Percentiles rank a stretch among this genome's conserved stretches.
phyloP scores from a whole-genome alignment of 1,140 invertebrate genomes.

The Drosophila tropicalis region DNA sequence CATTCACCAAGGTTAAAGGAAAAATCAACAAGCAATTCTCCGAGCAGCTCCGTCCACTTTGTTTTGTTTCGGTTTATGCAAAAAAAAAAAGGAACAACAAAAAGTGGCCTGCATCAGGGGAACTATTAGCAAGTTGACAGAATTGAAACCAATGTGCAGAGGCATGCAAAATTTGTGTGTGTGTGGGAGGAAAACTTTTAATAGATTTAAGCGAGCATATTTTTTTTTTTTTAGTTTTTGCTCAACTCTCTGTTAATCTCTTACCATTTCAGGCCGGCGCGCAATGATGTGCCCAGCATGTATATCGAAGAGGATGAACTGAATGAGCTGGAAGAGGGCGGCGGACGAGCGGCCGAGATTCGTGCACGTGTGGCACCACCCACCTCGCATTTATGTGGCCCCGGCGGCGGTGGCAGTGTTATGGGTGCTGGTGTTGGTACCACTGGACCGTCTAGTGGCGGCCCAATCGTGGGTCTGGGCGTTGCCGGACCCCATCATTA shows the following conservation, averaged over 20 bases:
- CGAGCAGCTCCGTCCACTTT: conserved; percentile 30
- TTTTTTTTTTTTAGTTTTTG: conserved; percentile 13
- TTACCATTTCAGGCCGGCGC: conserved; percentile 64
- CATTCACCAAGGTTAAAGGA: conserved; percentile 16
- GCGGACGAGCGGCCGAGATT: conserved; percentile 68
- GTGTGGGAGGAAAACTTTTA: conserved; percentile 53
- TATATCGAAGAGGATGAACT: conserved; percentile 82
- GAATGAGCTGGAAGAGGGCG: conserved; percentile 76
- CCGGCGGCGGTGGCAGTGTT: conserved; percentile 2
- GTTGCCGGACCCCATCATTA: conserved; percentile 80
- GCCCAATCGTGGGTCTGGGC: conserved; percentile 63
- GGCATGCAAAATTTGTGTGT: conserved; percentile 11
- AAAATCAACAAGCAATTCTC: conserved; percentile 23
- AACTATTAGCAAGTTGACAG: conserved; percentile 65
- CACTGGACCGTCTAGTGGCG: conserved; percentile 24
- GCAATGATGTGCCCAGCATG: conserved; percentile 83
- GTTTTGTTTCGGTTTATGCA: conserved; percentile 26
- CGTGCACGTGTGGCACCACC: conserved; percentile 65
- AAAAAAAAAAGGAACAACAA: conserved; percentile 5
- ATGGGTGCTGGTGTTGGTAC: conserved; percentile 16
- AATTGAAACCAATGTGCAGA: neutral
- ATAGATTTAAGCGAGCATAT: conserved; percentile 54
- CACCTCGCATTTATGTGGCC: conserved; percentile 61
- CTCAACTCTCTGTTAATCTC: conserved; percentile 8
- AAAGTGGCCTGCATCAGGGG: conserved; percentile 39